Evolutionary conservation across 2,888 invertebrate species (phyloP).

Genomic region (Parnassius apollo): DNA sequence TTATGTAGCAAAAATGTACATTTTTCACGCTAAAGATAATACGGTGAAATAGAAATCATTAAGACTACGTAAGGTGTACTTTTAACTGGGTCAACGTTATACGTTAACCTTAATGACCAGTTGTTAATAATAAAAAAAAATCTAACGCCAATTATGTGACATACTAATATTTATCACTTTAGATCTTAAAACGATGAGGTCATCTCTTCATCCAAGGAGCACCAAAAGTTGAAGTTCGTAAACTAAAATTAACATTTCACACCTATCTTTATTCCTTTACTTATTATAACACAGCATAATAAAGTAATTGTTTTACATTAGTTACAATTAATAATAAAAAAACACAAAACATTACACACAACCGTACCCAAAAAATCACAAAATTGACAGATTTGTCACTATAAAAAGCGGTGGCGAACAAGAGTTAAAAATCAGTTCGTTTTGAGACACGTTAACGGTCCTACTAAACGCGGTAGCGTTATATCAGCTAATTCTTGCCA

Average conservation of each 20-base stretch:
- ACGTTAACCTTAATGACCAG: conserved; percentile 1
- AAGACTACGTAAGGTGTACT: conserved; percentile 23
- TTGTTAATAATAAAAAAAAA: conserved; percentile 8
- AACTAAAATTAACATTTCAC: not conserved
- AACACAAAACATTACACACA: conserved; percentile 33
- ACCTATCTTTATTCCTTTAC: conserved; percentile 3
- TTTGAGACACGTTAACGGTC: conserved; percentile 20
- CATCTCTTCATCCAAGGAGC: conserved; percentile 9
- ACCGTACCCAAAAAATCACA: conserved; percentile 49
- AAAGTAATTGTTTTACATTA: conserved; percentile 9
- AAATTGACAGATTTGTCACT: conserved; percentile 39
- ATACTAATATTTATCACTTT: conserved; percentile 26
- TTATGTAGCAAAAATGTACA: too few species aligned
- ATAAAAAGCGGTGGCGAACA: conserved; percentile 16
- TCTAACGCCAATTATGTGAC: conserved; percentile 34
- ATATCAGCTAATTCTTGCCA: conserved; percentile 55
- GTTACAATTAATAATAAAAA: conserved; percentile 25
- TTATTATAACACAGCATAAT: conserved; percentile 45
- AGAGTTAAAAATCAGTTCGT: conserved; percentile 17
- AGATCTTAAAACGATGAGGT: conserved; percentile 19
- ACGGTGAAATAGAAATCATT: conserved; percentile 22
- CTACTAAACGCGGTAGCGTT: conserved; percentile 45
- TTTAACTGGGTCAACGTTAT: conserved; percentile 34
- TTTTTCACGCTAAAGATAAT: too few species aligned
- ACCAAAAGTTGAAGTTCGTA: not conserved